These are phyloP conservation scores for Apis florea DNA, from an alignment of 1,140 invertebrate genomes.

Conservation along the genomic window DNA sequence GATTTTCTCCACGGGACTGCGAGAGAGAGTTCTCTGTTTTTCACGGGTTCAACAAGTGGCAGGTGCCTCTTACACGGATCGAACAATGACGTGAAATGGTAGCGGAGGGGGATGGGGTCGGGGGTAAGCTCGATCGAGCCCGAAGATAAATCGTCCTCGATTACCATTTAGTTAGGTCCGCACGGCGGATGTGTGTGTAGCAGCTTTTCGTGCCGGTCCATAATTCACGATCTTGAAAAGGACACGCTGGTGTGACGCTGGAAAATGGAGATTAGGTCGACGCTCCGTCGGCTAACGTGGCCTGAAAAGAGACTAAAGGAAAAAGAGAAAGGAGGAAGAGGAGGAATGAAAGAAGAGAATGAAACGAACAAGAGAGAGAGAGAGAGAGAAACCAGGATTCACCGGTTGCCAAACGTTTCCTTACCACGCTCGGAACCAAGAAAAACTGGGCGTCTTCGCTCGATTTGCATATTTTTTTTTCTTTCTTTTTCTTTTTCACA, in stretches of 20 bases:
- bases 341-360: no score
- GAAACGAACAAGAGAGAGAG: background rate
- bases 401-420: slow-evolving; percentile 4
- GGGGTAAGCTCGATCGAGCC: slow-evolving; percentile 46
- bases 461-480: slow-evolving; percentile 33
- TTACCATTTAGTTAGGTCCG: slow-evolving; percentile 66
- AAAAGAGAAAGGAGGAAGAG: no score
- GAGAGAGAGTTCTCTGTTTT: slow-evolving; percentile 49
- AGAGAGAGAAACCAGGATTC: background rate
- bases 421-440: slow-evolving; percentile 5
- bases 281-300: slow-evolving; percentile 22
- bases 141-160: slow-evolving; percentile 64
- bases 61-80: slow-evolving; percentile 59
- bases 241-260: slow-evolving; percentile 48
- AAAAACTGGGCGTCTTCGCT: slow-evolving; percentile 13
- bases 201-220: slow-evolving; percentile 59
- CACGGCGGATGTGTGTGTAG: slow-evolving; percentile 39
- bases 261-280: slow-evolving; percentile 62
- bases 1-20: slow-evolving; percentile 25
- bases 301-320: no score
- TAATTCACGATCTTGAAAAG: slow-evolving; percentile 60
- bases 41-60: slow-evolving; percentile 60
- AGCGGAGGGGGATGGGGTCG: background rate
- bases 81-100: slow-evolving; percentile 51
- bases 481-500: background rate